Evolutionary conservation across 2,888 invertebrate species (phyloP).

Genomic region (Endomychus coccineus): DNA sequence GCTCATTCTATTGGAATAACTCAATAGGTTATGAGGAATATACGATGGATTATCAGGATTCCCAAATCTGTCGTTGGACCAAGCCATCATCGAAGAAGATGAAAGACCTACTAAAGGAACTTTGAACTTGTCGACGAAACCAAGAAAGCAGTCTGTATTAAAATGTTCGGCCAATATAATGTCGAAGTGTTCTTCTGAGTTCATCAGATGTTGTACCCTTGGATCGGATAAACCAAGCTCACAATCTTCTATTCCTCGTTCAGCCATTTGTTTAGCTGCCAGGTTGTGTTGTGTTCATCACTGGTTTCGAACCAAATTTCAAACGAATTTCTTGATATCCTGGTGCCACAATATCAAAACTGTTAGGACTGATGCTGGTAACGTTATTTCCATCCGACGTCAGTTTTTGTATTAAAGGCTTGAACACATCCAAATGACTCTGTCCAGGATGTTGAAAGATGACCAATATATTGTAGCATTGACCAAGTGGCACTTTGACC

Average conservation of each 20-base stretch:
- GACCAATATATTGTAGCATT: conserved; percentile 52
- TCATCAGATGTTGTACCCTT: conserved; percentile 36
- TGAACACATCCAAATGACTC: conserved; percentile 63
- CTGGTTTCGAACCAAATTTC: not conserved
- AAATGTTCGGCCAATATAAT: conserved; percentile 63
- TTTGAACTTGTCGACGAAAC: conserved; percentile 53
- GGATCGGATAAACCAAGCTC: not conserved
- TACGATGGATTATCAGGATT: conserved; percentile 47
- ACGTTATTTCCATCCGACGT: conserved; percentile 57
- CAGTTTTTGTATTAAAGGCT: conserved; percentile 53
- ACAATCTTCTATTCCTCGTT: not conserved
- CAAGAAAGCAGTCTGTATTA: conserved; percentile 63
- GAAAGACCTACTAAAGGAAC: conserved; percentile 49
- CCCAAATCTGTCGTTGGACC: conserved; percentile 45
- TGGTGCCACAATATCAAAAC: conserved; percentile 21
- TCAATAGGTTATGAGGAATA: conserved; percentile 46
- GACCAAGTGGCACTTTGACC: too few relatives aligned
- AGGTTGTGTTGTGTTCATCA: too few relatives aligned
- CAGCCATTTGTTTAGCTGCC: too few relatives aligned
- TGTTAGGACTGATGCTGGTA: conserved; percentile 59
- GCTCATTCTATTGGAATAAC: conserved; percentile 32
- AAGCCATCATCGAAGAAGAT: conserved; percentile 47
- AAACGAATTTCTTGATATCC: conserved; percentile 6
- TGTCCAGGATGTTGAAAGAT: conserved; percentile 61
- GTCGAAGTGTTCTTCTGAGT: conserved; percentile 53